Base-by-base conservation (phyloP, 2,113 vertebrate species). In the Mohoua ochrocephala region DNA sequence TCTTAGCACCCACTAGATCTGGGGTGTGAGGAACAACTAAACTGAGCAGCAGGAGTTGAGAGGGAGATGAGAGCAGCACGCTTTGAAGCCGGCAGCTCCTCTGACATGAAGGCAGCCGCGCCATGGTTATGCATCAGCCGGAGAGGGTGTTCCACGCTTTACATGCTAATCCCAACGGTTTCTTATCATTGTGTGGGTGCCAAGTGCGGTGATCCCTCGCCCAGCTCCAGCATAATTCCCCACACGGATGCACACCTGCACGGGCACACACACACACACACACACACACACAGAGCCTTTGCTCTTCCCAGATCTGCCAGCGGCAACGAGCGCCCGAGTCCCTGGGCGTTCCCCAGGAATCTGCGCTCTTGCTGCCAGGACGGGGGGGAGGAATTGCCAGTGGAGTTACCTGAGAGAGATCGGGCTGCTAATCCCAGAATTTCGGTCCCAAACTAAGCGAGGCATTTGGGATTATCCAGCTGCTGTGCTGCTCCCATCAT, bases 181-280 rank as follows among this genome's bases (percentile, higher is more conserved):
- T 35, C 96, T 91, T 86, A 91, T 96, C 83, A 10, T 23, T 60
- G 92, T 89, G 75, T 20, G 78, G 67, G 24, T 95, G 95, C 95
- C 96, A 95, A 80, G 79, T 9, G 93, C 22, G 82, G 82, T 53
- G 90, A 90, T 91, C 59, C 84, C 84, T 83, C 80, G 7, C 88
- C 89, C 79, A 19, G 4, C 89, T 68, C 74, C 87, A 21, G 87
- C 77, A 83, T 54, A 82, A 80, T 69, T 93, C 91, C 91, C 67
- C 82, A 69, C 87, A 52, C 2, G 9, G 35, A 42, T 86, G 94
- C 95, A 91, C 96, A 96, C 92, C 96, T 94, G 95, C 94, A 65
- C 6, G 10, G 87, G 69, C 56, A 39, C 65, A 6, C 67, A 10
- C 70, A 6, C 69, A 28, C 39, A 33, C 76, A 27, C 26, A 33